Conservation (phyloP, 2,888 invertebrate genomes). For the Drosophila subquinaria region DNA sequence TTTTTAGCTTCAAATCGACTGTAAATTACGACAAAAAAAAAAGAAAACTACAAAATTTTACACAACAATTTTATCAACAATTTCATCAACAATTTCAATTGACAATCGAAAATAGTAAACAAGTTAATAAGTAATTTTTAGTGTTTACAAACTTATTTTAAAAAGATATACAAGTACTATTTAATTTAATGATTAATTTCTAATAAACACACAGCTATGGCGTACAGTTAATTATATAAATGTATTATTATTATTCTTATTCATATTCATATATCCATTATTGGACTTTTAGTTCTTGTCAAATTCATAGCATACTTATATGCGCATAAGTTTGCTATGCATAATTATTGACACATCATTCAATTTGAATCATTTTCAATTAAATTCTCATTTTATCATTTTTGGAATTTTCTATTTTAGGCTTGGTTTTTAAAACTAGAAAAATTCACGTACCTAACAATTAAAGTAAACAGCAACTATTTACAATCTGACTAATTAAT, state of each 20-base stretch:
- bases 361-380: conserved; percentile 9
- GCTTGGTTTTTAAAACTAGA: conserved; percentile 83
- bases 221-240: conserved; percentile 48
- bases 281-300: conserved; percentile 33
- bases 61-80: conserved; percentile 6
- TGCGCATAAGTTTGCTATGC: conserved; percentile 62
- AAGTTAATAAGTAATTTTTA: conserved; percentile 39
- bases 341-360: conserved; percentile 26
- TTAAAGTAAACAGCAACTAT: conserved; percentile 7
- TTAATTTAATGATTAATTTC: conserved; percentile 62
- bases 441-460: conserved; percentile 74
- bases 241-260: conserved; percentile 57
- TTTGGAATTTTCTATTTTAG: conserved; percentile 84
- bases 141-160: conserved; percentile 46
- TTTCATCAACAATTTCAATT: conserved; percentile 28
- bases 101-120: conserved; percentile 36
- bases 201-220: conserved; percentile 59
- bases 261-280: conserved; percentile 29
- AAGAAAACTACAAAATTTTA: conserved; percentile 1
- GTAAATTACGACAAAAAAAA: conserved; percentile 44
- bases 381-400: conserved; percentile 23
- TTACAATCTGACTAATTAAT: conserved; percentile 31
- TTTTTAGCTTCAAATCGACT: conserved; percentile 43
- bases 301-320: conserved; percentile 61
- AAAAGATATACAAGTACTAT: conserved; percentile 40